phyloP scores from a whole-genome alignment of 2,113 vertebrate species.

The Tinamus guttatus region DNA sequence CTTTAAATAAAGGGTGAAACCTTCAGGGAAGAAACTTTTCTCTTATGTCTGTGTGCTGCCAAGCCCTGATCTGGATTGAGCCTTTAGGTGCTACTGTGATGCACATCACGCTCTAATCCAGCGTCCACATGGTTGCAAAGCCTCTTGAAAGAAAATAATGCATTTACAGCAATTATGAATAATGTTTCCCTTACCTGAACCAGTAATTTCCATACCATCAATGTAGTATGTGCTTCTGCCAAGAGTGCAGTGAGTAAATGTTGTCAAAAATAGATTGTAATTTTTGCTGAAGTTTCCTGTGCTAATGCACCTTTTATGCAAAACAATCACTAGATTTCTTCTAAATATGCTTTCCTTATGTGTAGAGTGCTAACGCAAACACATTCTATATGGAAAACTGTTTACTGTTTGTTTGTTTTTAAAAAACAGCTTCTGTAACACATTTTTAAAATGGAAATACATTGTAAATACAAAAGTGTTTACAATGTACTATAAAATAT shows the following conservation, averaged over 20 bases:
- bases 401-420: slow-evolving; percentile 12
- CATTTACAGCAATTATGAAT: not conserved
- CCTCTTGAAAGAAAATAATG: not conserved
- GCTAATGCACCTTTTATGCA: not conserved
- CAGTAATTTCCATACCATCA: not conserved
- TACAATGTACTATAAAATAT: not conserved
- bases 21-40: not conserved
- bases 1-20: not conserved
- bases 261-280: not conserved
- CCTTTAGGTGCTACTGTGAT: not conserved
- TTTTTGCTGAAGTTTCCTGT: not conserved
- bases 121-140: not conserved
- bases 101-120: not conserved
- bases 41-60: not conserved
- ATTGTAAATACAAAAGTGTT: slow-evolving; percentile 11
- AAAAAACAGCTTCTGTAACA: not conserved
- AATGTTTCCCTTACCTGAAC: not conserved
- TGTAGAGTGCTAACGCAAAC: not conserved
- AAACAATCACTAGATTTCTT: not conserved
- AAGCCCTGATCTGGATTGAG: not conserved
- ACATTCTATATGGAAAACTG: not conserved
- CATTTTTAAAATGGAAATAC: slow-evolving; percentile 23
- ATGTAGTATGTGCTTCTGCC: not conserved
- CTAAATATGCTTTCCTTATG: not conserved
- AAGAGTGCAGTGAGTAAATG: not conserved